Evolutionary conservation across 2,797 vertebrate species (phyloP), one percentile per base, ranked within the genome.

Genomic region (Xiphorhynchus erythropygius): DNA sequence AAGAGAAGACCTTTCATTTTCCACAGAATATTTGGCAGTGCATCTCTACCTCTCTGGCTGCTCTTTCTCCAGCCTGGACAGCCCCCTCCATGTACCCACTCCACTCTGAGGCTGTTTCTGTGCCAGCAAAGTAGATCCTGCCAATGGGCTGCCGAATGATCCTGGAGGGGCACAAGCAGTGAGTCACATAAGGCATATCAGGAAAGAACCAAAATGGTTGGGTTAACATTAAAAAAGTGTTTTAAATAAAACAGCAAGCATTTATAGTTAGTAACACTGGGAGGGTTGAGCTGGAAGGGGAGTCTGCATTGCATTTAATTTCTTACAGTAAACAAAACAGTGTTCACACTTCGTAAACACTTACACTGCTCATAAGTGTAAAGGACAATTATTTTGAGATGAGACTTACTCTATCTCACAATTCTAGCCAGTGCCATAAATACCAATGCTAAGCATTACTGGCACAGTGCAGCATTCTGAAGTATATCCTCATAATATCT

Each of bases 11-110:
- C 9, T 68, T 91, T 46, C 2, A 18, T 59, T 69, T 84, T 63
- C 21, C 24, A 42, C 0, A 46, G 32, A 24, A 32, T 19, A 76
- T 68, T 69, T 84, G 10, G 30, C 18, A 75, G 55, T 21, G 33
- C 2, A 21, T 53, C 52, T 53, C 52, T 97, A 99, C 99, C 99
- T 99, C 99, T 98, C 99, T 97, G 96, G 98, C 98, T 9, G 99
- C 99, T 96, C 99, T 98, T 94, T 99, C 99, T 60, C 99, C 99
- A 18, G 99, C 99, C 97, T 99, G 98, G 24, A 99, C 98, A 2
- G 99, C 99, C 1, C 99, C 99, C 73, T 99, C 99, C 99, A 99
- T 99, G 97, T 99, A 99, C 25, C 99, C 99, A 0, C 99, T 99
- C 99, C 99, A 99, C 76, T 99, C 98, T 2, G 99, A 99, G 89